These are phyloP conservation scores for Cuculus canorus DNA, from an alignment of 2,797 vertebrate genomes.

Conservation along the genomic window DNA sequence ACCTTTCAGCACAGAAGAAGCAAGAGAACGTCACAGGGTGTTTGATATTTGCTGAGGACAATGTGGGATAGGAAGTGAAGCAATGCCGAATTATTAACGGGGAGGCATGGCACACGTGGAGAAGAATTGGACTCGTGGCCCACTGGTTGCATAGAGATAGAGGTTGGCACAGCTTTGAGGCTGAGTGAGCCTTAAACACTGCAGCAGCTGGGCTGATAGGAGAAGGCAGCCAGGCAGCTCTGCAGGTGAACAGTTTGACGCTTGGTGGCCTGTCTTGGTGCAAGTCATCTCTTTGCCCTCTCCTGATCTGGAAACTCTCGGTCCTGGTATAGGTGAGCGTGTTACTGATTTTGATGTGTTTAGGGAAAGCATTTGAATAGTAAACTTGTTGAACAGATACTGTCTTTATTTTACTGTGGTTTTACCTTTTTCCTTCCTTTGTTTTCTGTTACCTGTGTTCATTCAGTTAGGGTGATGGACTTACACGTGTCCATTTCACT, in stretches of 20 bases:
- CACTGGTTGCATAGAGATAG: accelerated
- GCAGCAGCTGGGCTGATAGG: not conserved
- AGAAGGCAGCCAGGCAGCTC: no score
- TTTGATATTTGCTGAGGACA: accelerated
- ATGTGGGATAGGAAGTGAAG: not conserved
- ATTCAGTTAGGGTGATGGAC: not conserved
- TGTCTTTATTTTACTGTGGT: accelerated
- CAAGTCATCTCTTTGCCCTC: not conserved
- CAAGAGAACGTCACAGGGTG: accelerated
- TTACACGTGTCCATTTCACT: accelerated
- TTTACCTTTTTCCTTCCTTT: not conserved
- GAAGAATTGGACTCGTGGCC: not conserved
- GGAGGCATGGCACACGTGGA: not conserved
- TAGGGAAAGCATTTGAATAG: not conserved
- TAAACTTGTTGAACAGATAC: no score
- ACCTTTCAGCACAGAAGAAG: accelerated
- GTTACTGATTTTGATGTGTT: not conserved
- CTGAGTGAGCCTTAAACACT: not conserved
- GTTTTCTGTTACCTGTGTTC: not conserved
- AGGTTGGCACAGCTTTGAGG: not conserved
- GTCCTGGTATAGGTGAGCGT: not conserved
- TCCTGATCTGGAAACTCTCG: not conserved
- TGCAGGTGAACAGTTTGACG: not conserved
- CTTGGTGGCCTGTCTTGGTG: accelerated
- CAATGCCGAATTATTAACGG: not conserved